Evolutionary conservation across 2,888 invertebrate species (phyloP).

Genomic region (Exephanes ischioxanthus): DNA sequence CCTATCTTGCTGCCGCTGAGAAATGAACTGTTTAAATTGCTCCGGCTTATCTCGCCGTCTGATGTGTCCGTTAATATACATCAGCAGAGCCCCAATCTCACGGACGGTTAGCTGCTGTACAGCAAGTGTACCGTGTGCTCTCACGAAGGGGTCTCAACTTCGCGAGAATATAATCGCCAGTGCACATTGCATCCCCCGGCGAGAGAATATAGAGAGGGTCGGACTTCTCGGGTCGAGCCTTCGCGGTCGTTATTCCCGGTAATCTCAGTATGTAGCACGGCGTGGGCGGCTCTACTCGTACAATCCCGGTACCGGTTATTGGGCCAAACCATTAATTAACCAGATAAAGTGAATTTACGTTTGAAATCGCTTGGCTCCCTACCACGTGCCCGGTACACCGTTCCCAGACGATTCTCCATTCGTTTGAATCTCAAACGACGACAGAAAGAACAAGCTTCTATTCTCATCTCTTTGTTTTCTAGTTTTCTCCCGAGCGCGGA

Average conservation of each 20-base stretch:
- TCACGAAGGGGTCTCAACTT: constrained; percentile 32
- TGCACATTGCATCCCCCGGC: constrained; percentile 40
- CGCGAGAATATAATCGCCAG: constrained; percentile 32
- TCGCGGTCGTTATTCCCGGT: constrained; percentile 59
- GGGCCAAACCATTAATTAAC: constrained; percentile 60
- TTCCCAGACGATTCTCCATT: not conserved
- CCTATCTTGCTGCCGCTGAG: not conserved
- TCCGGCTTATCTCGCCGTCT: constrained; percentile 36
- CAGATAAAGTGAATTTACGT: constrained; percentile 64
- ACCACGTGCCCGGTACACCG: not conserved
- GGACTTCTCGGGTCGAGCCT: constrained; percentile 37
- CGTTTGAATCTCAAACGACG: not conserved
- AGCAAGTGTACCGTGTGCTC: constrained; percentile 12
- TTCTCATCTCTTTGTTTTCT: constrained; percentile 31
- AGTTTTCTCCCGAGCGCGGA: not conserved
- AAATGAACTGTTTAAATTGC: constrained; percentile 45
- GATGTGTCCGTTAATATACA: constrained; percentile 46
- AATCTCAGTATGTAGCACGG: constrained; percentile 54
- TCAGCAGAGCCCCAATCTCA: constrained; percentile 19
- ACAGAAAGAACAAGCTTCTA: not conserved
- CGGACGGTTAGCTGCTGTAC: constrained; percentile 28
- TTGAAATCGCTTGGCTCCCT: not conserved
- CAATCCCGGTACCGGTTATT: constrained; percentile 48
- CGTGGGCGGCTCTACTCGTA: constrained; percentile 55
- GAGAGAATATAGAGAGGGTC: not conserved